Base-by-base conservation (phyloP, 2,888 invertebrate genomes). In the Tetragonula carbonaria region DNA sequence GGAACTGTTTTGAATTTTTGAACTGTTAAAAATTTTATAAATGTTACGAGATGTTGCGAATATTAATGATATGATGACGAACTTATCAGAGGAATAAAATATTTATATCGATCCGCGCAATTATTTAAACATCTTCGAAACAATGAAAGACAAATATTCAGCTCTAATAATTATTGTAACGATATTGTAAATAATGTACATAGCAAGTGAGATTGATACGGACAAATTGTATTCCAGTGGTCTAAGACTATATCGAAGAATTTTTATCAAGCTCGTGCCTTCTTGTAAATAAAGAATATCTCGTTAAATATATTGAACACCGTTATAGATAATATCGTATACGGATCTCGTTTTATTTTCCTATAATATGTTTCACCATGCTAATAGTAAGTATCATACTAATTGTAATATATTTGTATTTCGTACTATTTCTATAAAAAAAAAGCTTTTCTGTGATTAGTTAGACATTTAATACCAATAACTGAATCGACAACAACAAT, bases 261-360 rank as follows among this genome's bases (percentile, higher is more conserved):
- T 51, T 78, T 82, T 63, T 59, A 80, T 68, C 70, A 66, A 88
- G 89, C 90, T 88, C 91, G 91, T 89, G 92, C 91, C 91, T 91
- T 91, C 23, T 92, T 93, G 92, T 92, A 93, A 85, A 92, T 75
- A 85, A 88, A 84, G 23, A 86, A 88, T 90, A 91, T 90, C 85
- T 92, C 91, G 93, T 93, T 93, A 92, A 93, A 93, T 93, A 93
- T 92, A 93, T 92, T 90, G 86, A 86, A 90, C 85, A 88, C 91
- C 86, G 91, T 92, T 92, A 92, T 86, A 72, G 84, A 89, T 81
- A 86, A 85, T 74, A 66, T 53, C 13, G 4, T 2, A 38, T 16
- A 18, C 28, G 18, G 72, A 3, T 66, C 63, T 78, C 55, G 59
- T 45, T 45, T 84, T 62, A 67, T 70, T 66, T 53, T 21, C 33